These are phyloP conservation scores for Oncorhynchus nerka DNA, from an alignment of 2,113 vertebrate genomes.

Conservation along the genomic window DNA sequence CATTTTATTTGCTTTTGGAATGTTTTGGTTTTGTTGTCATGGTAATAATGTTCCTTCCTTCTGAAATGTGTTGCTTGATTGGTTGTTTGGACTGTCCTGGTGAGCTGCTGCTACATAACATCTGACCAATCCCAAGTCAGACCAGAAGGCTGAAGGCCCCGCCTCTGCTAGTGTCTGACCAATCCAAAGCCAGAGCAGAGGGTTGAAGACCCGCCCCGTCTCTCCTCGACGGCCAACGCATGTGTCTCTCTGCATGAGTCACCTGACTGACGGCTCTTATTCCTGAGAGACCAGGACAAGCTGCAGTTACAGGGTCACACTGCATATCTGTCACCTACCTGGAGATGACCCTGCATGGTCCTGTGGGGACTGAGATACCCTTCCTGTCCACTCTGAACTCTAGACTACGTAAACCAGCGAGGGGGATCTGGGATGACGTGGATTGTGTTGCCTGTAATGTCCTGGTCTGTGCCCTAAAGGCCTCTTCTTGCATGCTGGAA, in stretches of 20 bases:
- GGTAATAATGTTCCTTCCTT: conserved; percentile 3
- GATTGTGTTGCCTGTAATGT: neutral
- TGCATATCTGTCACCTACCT: no score
- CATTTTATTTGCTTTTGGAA: neutral
- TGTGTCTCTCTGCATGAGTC: neutral
- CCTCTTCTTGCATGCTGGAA: neutral
- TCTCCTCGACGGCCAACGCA: neutral
- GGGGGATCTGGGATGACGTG: no score
- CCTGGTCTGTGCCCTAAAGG: neutral
- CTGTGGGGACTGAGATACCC: neutral
- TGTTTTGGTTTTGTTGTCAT: conserved; percentile 21
- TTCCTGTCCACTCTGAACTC: no score
- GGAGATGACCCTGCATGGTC: neutral
- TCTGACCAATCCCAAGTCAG: conserved; percentile 32
- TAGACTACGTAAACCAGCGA: no score
- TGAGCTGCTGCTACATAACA: conserved; percentile 50
- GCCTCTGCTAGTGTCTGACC: conserved; percentile 5
- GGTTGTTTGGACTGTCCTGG: conserved; percentile 28
- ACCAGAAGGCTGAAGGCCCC: conserved; percentile 20
- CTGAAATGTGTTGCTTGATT: neutral
- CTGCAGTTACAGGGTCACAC: no score
- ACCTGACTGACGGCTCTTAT: neutral
- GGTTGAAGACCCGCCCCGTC: no score
- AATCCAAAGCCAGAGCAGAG: neutral
- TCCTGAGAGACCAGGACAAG: no score